Percentiles rank a stretch among this genome's conserved stretches.
These are phyloP conservation scores for Phorcus lineatus DNA, from an alignment of 2,888 invertebrate genomes.

Conservation along the genomic window DNA sequence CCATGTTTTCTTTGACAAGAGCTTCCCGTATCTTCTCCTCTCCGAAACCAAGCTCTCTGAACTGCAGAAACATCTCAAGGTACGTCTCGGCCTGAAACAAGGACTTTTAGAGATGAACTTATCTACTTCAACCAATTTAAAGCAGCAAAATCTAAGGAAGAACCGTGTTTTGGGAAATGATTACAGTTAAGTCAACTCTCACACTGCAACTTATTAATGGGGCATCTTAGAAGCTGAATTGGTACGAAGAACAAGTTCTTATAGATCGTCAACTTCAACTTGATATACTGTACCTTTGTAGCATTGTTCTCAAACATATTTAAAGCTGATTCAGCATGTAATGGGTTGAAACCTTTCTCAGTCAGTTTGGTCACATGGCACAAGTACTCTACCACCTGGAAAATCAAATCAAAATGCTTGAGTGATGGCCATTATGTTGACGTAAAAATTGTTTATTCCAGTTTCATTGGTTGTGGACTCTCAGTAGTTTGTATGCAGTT, in stretches of 20 bases:
- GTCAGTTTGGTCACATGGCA: slow-evolving; percentile 61
- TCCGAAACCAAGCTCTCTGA: slow-evolving; percentile 65
- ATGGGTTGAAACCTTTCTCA: slow-evolving; percentile 59
- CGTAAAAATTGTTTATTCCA: too few relatives aligned
- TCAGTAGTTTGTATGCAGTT: too few relatives aligned
- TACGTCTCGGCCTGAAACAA: slow-evolving; percentile 60
- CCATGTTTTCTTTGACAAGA: slow-evolving; percentile 59
- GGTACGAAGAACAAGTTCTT: too few relatives aligned
- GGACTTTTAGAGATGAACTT: not conserved
- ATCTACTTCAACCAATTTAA: too few relatives aligned
- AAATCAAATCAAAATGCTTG: not conserved
- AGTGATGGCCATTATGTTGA: too few relatives aligned
- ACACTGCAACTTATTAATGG: too few relatives aligned
- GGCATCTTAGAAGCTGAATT: too few relatives aligned
- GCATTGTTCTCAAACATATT: slow-evolving; percentile 59
- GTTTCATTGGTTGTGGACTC: too few relatives aligned
- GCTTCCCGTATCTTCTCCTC: slow-evolving; percentile 66
- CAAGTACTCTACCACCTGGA: slow-evolving; percentile 66
- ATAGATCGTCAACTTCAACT: too few relatives aligned
- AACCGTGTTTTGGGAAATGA: too few relatives aligned
- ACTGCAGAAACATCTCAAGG: slow-evolving; percentile 59
- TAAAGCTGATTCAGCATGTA: slow-evolving; percentile 58
- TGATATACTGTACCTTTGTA: slow-evolving; percentile 57
- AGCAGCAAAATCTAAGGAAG: too few relatives aligned
- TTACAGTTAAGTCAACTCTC: too few relatives aligned